Base-by-base conservation (phyloP, 2,797 vertebrate species). In the Sparus aurata region DNA sequence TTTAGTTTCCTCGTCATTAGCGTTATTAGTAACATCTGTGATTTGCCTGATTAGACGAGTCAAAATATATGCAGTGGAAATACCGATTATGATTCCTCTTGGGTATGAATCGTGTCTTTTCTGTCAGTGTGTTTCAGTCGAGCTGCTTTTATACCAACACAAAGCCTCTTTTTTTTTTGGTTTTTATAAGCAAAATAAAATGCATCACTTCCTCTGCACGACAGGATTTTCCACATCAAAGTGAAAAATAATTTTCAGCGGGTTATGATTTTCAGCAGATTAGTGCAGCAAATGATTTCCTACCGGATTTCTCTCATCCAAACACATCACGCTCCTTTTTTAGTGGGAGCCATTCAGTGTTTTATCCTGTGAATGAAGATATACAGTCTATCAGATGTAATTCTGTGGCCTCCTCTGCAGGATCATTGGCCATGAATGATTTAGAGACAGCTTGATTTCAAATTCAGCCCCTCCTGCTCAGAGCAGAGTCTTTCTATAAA, bases 351-450 rank as follows among this genome's bases (percentile, higher is more conserved):
- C 5, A 1, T 13, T 45, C 4, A 34, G 20, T 5, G 38, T 27
- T 50, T 68, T 13, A 34, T 65, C 27, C 20, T 46, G 12, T 49
- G n/a, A 25, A 34, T 55, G 9, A 65, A 65, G 55, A 47, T 27
- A 18, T 6, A 30, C 25, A 52, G 46, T 60, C 67, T 69, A 22
- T 22, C 58, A 34, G 59, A 62, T 80, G 55, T 63, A 22, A 52
- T 54, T 77, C 62, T 80, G 22, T 49, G 25, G 5, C 45, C 34
- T 64, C 17, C 54, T 13, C 62, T 23, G 55, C 63, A 62, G 45
- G 73, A 69, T 77, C 49, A 65, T 74, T n/a, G 67, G 45, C 23
- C 34, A 79, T 81, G 61, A 79, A 79, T 71, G 57, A 85, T 83
- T 85, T 79, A 79, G 73, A 79, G 49, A 41, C 64, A 59, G 30